Evolutionary conservation across 2,888 invertebrate species (phyloP).

Genomic region (Allophyes oxyacanthae): DNA sequence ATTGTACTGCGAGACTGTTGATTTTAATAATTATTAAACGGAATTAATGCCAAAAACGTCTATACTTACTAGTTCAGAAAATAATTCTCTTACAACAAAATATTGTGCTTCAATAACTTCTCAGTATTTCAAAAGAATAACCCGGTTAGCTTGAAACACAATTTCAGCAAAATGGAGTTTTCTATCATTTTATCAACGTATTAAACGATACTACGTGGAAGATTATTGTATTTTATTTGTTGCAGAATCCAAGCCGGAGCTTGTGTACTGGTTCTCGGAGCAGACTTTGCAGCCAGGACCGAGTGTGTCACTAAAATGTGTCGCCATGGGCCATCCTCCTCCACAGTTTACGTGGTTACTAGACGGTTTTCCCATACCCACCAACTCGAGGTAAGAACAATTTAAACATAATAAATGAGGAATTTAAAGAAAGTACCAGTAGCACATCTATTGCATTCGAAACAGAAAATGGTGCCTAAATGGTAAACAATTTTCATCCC

Average conservation of each 20-base stretch:
- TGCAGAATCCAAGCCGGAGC: slow-evolving; percentile 95
- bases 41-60: background rate
- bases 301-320: slow-evolving; percentile 97
- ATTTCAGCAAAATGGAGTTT: slow-evolving; percentile 19
- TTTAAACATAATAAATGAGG: no score
- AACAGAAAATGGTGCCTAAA: no score
- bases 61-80: slow-evolving; percentile 4
- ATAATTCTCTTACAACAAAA: slow-evolving; percentile 11
- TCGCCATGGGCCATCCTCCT: slow-evolving; percentile 97
- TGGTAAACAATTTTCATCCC: no score
- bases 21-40: slow-evolving; percentile 20
- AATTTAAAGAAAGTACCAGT: no score
- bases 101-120: slow-evolving; percentile 12
- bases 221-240: slow-evolving; percentile 48
- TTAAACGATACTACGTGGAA: slow-evolving; percentile 15
- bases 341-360: slow-evolving; percentile 97
- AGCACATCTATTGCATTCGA: no score
- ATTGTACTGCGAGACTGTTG: slow-evolving; percentile 10
- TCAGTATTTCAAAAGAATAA: slow-evolving; percentile 34
- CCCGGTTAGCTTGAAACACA: slow-evolving; percentile 31
- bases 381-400: slow-evolving; percentile 90
- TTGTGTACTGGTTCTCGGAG: slow-evolving; percentile 97
- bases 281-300: slow-evolving; percentile 97
- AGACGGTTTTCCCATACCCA: slow-evolving; percentile 95
- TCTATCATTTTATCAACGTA: slow-evolving; percentile 9